phyloP scores from a whole-genome alignment of 2,888 invertebrate species.

The Euphydryas editha region DNA sequence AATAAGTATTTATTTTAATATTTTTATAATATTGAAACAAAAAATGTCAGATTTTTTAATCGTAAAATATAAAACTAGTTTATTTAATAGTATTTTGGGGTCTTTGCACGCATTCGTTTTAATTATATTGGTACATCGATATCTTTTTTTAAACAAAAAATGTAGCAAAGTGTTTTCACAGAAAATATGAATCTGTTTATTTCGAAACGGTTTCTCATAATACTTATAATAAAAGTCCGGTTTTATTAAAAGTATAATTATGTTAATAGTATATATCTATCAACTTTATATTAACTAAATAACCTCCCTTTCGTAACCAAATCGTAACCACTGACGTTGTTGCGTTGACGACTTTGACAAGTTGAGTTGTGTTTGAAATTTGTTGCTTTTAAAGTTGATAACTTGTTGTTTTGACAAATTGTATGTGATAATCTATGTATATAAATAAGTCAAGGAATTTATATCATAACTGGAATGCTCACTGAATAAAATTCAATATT shows the following conservation, averaged over 20 bases:
- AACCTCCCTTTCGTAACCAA: no score
- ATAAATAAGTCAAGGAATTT: no score
- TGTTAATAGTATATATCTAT: no score
- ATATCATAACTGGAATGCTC: no score
- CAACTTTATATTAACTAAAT: no score
- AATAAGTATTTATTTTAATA: not conserved
- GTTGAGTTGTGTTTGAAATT: no score
- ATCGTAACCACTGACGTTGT: no score
- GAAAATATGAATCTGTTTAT: not conserved
- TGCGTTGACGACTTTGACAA: no score
- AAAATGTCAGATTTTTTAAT: not conserved
- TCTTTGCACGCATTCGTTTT: not conserved
- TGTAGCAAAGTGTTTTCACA: not conserved
- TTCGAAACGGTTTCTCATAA: conserved; percentile 3
- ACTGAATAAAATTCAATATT: no score
- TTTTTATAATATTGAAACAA: not conserved
- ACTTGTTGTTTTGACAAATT: no score
- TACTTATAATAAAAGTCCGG: not conserved
- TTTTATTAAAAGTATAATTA: not conserved
- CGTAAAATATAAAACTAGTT: not conserved
- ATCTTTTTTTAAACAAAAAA: not conserved
- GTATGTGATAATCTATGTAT: no score
- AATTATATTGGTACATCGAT: conserved; percentile 4
- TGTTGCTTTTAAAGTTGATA: no score
- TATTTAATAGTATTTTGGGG: conserved; percentile 1